Conservation (phyloP, 2,797 vertebrate genomes). For the Pangasius macronema region DNA sequence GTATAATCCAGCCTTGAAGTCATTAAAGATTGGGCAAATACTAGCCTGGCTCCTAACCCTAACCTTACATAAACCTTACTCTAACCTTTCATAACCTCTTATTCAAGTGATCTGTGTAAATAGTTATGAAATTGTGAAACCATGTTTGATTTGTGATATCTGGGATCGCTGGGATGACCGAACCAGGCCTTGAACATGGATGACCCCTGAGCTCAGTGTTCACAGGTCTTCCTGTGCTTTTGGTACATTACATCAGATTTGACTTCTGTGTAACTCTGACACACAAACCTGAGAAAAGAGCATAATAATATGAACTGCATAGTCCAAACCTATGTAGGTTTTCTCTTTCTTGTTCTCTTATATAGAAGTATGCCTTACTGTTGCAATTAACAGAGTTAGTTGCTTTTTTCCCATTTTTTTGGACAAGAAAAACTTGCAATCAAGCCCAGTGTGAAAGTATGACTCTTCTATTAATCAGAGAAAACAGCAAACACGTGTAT, state of each 20-base stretch:
- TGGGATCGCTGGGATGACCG: no score
- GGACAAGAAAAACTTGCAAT: slow-evolving; percentile 27
- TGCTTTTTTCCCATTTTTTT: neutral
- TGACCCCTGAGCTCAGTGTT: neutral
- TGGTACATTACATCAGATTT: neutral
- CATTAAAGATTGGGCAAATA: neutral
- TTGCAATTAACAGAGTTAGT: neutral
- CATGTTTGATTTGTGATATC: neutral
- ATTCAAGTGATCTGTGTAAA: neutral
- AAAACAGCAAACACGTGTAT: slow-evolving; percentile 47
- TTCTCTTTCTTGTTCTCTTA: neutral
- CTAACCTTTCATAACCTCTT: neutral
- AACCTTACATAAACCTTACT: neutral
- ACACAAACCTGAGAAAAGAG: neutral
- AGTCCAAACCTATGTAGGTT: neutral
- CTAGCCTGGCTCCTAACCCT: neutral
- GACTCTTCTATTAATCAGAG: slow-evolving; percentile 42
- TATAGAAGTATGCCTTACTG: neutral
- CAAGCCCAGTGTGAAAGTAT: slow-evolving; percentile 36
- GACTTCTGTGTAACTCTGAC: neutral
- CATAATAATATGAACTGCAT: neutral
- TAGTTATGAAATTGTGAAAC: neutral
- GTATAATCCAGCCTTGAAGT: neutral
- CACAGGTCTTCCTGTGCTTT: neutral
- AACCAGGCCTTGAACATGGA: no score